Evolutionary conservation across 1,140 invertebrate genomes (phyloP).

Genomic region (Lethrus apterus): DNA sequence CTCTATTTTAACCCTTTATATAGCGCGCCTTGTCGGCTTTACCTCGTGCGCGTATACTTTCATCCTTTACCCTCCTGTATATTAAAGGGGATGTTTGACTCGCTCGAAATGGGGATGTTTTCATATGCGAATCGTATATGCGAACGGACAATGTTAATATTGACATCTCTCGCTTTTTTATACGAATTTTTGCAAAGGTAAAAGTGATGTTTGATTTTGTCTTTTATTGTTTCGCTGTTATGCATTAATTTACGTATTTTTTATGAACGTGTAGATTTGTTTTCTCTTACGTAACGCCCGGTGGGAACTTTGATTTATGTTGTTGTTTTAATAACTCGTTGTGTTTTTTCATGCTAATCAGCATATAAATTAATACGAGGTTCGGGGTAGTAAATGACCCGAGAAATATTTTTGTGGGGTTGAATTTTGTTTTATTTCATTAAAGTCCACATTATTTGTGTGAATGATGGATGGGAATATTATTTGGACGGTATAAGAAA

Average conservation of each 20-base stretch:
- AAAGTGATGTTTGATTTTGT: slow-evolving; percentile 32
- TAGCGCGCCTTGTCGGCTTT: background rate
- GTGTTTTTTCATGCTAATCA: too few relatives aligned
- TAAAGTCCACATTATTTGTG: too few relatives aligned
- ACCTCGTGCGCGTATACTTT: slow-evolving; percentile 4
- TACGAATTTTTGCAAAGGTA: slow-evolving; percentile 26
- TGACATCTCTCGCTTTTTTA: slow-evolving; percentile 29
- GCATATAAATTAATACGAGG: too few relatives aligned
- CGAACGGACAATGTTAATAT: slow-evolving; percentile 24
- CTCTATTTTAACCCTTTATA: slow-evolving; percentile 13
- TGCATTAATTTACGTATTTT: slow-evolving; percentile 19
- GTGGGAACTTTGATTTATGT: too few relatives aligned
- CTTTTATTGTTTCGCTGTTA: slow-evolving; percentile 27
- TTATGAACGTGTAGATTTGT: slow-evolving; percentile 3
- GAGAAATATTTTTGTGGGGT: too few relatives aligned
- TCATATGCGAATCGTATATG: slow-evolving; percentile 6
- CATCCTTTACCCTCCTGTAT: slow-evolving; percentile 16
- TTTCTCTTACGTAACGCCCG: too few relatives aligned
- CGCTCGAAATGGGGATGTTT: slow-evolving; percentile 13
- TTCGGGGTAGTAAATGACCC: too few relatives aligned
- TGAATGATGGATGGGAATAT: too few relatives aligned
- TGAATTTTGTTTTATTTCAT: slow-evolving; percentile 13
- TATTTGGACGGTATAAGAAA: too few relatives aligned
- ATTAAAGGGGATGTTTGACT: slow-evolving; percentile 25
- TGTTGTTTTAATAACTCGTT: too few relatives aligned